These are phyloP conservation scores for Erpetoichthys calabaricus DNA, from an alignment of 2,797 vertebrate genomes.

Conservation along the genomic window DNA sequence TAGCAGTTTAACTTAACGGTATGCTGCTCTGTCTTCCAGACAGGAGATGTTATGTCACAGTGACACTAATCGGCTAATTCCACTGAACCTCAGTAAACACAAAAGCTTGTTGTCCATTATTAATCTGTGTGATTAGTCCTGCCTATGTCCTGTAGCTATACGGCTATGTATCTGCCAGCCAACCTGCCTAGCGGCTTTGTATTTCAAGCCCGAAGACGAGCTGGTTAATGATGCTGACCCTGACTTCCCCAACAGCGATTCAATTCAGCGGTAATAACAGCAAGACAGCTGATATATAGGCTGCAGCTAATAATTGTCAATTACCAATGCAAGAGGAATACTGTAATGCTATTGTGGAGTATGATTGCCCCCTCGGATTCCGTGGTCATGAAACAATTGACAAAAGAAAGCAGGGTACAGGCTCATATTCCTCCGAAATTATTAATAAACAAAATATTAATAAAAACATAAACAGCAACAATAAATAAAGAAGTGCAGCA, in stretches of 20 bases:
- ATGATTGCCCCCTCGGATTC: no score
- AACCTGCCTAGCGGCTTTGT: slow-evolving; percentile 74
- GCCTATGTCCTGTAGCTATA: slow-evolving; percentile 60
- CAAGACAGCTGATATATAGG: slow-evolving; percentile 92
- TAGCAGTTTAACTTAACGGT: slow-evolving; percentile 39
- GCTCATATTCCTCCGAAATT: no score
- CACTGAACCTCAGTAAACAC: slow-evolving; percentile 84
- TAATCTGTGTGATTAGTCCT: slow-evolving; percentile 83
- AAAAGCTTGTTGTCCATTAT: slow-evolving; percentile 84
- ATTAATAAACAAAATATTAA: no score
- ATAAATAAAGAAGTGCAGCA: no score
- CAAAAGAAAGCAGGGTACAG: no score
- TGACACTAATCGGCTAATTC: slow-evolving; percentile 96
- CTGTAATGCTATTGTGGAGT: slow-evolving; percentile 28
- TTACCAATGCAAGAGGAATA: slow-evolving; percentile 60
- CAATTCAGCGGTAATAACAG: slow-evolving; percentile 93
- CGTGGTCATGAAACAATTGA: no score
- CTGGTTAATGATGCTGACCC: slow-evolving; percentile 98
- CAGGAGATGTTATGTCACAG: slow-evolving; percentile 76
- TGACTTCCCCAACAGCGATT: slow-evolving; percentile 87
- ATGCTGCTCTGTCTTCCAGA: slow-evolving; percentile 44
- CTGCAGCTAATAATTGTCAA: slow-evolving; percentile 89
- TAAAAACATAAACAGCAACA: no score
- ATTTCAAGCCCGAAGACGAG: slow-evolving; percentile 56
- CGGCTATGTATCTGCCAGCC: slow-evolving; percentile 74